A percentile compares a stretch with the other conserved stretches of the same genome.
These are phyloP conservation scores for Celastrina argiolus DNA, from an alignment of 2,888 invertebrate species.

Conservation along the genomic window DNA sequence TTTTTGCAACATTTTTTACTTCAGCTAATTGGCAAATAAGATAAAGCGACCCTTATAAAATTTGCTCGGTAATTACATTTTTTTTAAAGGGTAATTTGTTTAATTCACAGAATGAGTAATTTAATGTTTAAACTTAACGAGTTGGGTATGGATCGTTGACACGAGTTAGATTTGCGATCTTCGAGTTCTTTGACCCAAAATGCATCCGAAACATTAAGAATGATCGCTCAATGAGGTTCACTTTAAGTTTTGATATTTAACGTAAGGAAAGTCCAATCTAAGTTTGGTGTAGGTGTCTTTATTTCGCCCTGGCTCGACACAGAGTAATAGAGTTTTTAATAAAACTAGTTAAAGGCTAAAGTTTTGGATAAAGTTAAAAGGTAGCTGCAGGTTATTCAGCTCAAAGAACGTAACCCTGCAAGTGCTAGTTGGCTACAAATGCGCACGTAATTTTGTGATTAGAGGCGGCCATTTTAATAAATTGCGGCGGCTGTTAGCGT, in stretches of 20 bases:
- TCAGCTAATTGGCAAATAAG: slow-evolving; percentile 21
- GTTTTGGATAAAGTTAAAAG: neutral
- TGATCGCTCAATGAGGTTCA: neutral
- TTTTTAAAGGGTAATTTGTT: slow-evolving; percentile 15
- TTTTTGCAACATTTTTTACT: slow-evolving; percentile 27
- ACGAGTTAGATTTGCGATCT: neutral
- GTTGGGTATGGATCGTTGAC: neutral
- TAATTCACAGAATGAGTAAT: neutral
- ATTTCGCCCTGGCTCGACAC: neutral
- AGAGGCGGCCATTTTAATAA: slow-evolving; percentile 12
- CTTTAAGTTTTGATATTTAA: neutral
- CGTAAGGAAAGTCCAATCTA: neutral
- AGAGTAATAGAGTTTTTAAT: slow-evolving; percentile 9
- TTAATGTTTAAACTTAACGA: neutral
- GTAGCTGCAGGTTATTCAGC: neutral
- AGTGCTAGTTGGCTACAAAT: neutral
- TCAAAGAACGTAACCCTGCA: neutral
- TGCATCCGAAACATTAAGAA: neutral
- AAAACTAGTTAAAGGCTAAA: neutral
- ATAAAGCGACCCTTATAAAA: slow-evolving; percentile 16
- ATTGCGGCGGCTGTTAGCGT: slow-evolving; percentile 11
- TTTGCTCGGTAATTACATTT: slow-evolving; percentile 14
- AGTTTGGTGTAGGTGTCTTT: slow-evolving; percentile 1
- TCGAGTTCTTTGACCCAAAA: neutral
- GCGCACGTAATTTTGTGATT: slow-evolving; percentile 8